phyloP scores from a whole-genome alignment of 2,888 invertebrate genomes.

The Monopis laevigella region DNA sequence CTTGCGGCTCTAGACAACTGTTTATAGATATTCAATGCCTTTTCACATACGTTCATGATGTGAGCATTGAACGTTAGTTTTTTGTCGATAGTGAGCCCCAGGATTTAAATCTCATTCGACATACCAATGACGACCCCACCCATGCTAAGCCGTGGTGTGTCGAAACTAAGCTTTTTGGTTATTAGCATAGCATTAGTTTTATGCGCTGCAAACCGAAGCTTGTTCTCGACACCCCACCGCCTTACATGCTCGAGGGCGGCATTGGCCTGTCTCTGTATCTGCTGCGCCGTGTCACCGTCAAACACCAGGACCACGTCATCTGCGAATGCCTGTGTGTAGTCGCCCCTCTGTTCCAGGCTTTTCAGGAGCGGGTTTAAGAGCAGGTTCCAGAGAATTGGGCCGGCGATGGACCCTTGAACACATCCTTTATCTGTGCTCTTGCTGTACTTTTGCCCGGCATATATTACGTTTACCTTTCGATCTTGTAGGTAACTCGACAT shows the following conservation, averaged over 20 bases:
- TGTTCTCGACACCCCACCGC: conserved; percentile 14
- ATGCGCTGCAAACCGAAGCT: conserved; percentile 5
- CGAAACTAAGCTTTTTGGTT: conserved; percentile 13
- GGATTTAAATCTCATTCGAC: conserved; percentile 9
- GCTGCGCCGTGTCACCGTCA: not conserved
- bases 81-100: conserved; percentile 16
- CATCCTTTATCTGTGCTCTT: conserved; percentile 18
- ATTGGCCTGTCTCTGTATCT: conserved; percentile 12
- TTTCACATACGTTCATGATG: conserved; percentile 5
- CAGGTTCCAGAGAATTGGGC: conserved; percentile 18
- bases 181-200: conserved; percentile 14
- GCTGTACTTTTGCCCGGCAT: conserved; percentile 9
- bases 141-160: conserved; percentile 10
- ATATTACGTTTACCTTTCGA: conserved; percentile 14
- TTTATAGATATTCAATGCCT: conserved; percentile 8
- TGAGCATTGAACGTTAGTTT: conserved; percentile 11
- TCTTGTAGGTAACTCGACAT: conserved; percentile 14
- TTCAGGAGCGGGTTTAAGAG: conserved; percentile 15
- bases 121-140: conserved; percentile 4
- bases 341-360: not conserved
- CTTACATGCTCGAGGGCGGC: conserved; percentile 5
- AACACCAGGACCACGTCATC: conserved; percentile 14
- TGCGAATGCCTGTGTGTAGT: conserved; percentile 14
- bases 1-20: conserved; percentile 8
- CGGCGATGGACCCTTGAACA: conserved; percentile 19